Evolutionary conservation across 2,888 invertebrate species (phyloP), one percentile per base, ranked within the genome.

Genomic region (Noctua janthe): DNA sequence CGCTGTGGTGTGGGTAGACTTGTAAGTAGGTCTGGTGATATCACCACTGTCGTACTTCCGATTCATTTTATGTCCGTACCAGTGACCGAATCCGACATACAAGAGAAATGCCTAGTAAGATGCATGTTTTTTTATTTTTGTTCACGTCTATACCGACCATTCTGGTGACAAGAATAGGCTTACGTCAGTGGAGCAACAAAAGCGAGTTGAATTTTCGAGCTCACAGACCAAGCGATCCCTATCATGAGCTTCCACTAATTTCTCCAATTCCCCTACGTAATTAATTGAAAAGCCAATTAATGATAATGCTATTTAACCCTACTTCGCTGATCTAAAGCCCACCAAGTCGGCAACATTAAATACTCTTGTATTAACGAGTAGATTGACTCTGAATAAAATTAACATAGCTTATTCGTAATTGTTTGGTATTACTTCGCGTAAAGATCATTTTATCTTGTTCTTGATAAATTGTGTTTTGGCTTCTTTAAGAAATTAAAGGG

Each of bases 331-430:
- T 82, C 47, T 67, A 62, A 84, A 67, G 13, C 86, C 54, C 47
- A 29, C 67, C 77, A 66, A 74, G 67, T 71, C 49, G 51, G 64
- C 23, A 81, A 47, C 11, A 67, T 74, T 67, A 74, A 74, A 72
- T 39, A 62, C 71, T 54, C 56, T 66, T 69, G 23, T 51, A 77
- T 69, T 72, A 82, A 72, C 64, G 39, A 74, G 49, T 67, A 17
- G 43, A 77, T 77, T 77, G 51, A 64, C 82, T 74, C 67, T 51
- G 82, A 72, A 86, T 86, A 77, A 72, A 74, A 86, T 84, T 77
- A 64, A 56, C 84, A 84, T 82, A 83, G 62, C 69, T 81, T 47
- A 62, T 70, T 17, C 17, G 59, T 62, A 35, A 74, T 74, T 62
- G 72, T 75, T 80, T 51, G 59, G 8, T 62, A 62, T 62, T 23